These are phyloP conservation scores for Thera britannica DNA, from an alignment of 2,888 invertebrate species.

Conservation along the genomic window DNA sequence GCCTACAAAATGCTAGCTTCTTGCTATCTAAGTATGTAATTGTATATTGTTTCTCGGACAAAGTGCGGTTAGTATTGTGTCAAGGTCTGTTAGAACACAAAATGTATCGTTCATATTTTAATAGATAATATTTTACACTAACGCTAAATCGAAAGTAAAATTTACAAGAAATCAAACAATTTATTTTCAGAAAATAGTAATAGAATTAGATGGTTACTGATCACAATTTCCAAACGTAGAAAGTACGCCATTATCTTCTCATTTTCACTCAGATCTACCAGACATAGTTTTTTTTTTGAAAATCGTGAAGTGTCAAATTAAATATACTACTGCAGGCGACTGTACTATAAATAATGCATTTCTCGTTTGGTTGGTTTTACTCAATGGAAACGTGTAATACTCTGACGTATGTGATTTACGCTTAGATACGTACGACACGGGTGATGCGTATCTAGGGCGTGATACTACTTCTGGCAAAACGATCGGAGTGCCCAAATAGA, in stretches of 20 bases:
- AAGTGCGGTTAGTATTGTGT: constrained; percentile 63
- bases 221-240: too few relatives aligned
- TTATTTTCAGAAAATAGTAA: too few relatives aligned
- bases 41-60: constrained; percentile 64
- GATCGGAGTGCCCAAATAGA: constrained; percentile 5
- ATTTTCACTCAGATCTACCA: too few relatives aligned
- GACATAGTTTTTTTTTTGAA: too few relatives aligned
- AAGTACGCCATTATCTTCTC: too few relatives aligned
- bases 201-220: too few relatives aligned
- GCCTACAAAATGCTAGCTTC: constrained; percentile 11
- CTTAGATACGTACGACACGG: constrained; percentile 52
- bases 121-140: too few relatives aligned
- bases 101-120: neutral
- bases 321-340: too few relatives aligned
- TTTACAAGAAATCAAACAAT: too few relatives aligned
- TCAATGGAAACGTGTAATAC: constrained; percentile 32
- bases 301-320: too few relatives aligned
- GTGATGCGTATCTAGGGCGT: constrained; percentile 57
- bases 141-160: too few relatives aligned
- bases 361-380: constrained; percentile 20
- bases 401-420: constrained; percentile 49
- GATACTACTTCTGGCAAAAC: constrained; percentile 41
- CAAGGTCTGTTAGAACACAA: constrained; percentile 56
- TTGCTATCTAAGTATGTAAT: constrained; percentile 22
- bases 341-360: constrained; percentile 10